Evolutionary conservation across 2,113 vertebrate genomes (phyloP).

Genomic region (Paramisgurnus dabryanus): DNA sequence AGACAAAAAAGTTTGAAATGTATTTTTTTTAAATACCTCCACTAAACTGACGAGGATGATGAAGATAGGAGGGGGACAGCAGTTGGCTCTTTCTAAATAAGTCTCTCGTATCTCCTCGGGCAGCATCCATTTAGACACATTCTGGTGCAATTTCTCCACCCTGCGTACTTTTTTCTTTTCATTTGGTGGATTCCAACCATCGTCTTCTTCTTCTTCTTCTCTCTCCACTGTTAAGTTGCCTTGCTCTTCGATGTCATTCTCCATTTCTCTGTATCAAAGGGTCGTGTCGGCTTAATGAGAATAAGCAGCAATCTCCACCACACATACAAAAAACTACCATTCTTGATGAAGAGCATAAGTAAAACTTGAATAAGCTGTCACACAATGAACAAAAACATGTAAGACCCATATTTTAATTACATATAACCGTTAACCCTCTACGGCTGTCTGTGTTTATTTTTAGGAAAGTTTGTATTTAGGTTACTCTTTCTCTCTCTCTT

Average conservation of each 20-base stretch:
- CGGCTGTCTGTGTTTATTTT: too few species aligned
- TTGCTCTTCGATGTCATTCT: constrained; percentile 62
- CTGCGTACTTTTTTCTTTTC: constrained; percentile 37
- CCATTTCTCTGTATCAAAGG: constrained; percentile 56
- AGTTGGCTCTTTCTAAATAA: constrained; percentile 84
- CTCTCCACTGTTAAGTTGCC: constrained; percentile 58
- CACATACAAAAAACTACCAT: too few species aligned
- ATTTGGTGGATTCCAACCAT: not conserved
- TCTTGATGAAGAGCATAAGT: too few species aligned
- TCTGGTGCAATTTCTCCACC: constrained; percentile 74
- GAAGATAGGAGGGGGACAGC: constrained; percentile 85
- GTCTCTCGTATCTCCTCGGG: constrained; percentile 67
- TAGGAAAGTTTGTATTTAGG: not conserved
- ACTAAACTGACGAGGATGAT: constrained; percentile 84
- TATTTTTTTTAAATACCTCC: constrained; percentile 72
- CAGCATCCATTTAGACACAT: constrained; percentile 85
- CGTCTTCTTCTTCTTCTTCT: constrained; percentile 51
- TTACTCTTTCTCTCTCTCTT: not conserved
- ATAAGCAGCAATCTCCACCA: too few species aligned
- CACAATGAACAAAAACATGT: too few species aligned
- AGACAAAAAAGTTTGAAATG: not conserved
- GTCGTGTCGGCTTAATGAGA: not conserved
- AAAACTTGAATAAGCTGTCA: too few species aligned
- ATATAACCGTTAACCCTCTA: too few species aligned
- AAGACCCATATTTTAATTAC: too few species aligned